Conservation (phyloP, 2,113 vertebrate species). For the Hemibagrus wyckioides region DNA sequence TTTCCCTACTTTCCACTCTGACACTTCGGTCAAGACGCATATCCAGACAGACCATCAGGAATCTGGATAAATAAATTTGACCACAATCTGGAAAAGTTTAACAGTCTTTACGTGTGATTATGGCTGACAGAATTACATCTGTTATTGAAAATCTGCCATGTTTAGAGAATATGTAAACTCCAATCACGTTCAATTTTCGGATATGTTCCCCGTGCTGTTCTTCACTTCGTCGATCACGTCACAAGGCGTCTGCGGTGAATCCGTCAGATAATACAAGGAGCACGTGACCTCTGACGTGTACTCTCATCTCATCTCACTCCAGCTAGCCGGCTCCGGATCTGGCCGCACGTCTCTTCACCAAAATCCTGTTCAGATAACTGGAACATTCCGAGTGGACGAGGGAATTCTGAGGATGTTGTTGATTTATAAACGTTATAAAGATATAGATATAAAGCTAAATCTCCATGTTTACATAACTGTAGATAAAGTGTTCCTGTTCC, state of each 20-base stretch:
- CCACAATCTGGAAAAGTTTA: conserved; percentile 38
- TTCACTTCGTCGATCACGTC: neutral
- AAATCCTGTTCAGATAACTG: conserved; percentile 34
- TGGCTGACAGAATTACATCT: conserved; percentile 36
- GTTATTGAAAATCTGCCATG: conserved; percentile 34
- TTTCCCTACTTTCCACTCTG: neutral
- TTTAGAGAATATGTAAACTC: conserved; percentile 27
- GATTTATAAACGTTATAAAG: conserved; percentile 36
- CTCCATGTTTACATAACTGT: conserved; percentile 40
- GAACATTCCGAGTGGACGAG: conserved; percentile 14
- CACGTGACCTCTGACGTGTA: neutral
- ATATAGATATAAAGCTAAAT: conserved; percentile 33
- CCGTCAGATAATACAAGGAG: neutral
- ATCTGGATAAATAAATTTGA: conserved; percentile 45
- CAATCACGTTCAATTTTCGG: conserved; percentile 21
- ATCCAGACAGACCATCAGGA: conserved; percentile 38
- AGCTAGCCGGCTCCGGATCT: neutral
- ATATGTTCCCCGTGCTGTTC: neutral
- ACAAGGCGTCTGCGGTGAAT: neutral
- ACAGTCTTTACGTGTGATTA: conserved; percentile 32
- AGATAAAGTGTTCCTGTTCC: conserved; percentile 51
- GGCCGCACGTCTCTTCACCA: neutral
- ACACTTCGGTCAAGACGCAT: neutral
- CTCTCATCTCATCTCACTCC: neutral
- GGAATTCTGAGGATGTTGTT: conserved; percentile 47